phyloP scores from a whole-genome alignment of 2,888 invertebrate species.

The Pheosia tremula region DNA sequence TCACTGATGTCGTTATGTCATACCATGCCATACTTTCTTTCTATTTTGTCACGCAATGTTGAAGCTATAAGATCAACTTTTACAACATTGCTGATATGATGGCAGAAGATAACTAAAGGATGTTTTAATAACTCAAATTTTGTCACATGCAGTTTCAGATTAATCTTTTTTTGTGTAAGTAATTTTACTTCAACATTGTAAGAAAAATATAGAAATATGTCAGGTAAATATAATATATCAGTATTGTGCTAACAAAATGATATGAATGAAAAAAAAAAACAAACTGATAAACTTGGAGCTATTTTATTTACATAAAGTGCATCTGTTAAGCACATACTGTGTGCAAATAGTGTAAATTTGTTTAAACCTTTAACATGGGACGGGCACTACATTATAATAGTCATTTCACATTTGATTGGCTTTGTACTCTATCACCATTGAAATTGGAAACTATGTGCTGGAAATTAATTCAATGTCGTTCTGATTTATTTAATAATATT shows the following conservation, averaged over 20 bases:
- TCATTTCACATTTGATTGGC: conserved; percentile 42
- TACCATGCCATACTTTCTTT: too few relatives aligned
- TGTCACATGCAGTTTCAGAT: too few relatives aligned
- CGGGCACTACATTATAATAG: conserved; percentile 51
- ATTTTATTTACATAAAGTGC: conserved; percentile 46
- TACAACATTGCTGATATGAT: neutral
- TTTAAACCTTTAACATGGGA: conserved; percentile 56
- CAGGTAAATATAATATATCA: too few relatives aligned
- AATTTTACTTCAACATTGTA: neutral
- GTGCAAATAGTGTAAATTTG: conserved; percentile 37
- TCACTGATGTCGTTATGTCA: too few relatives aligned
- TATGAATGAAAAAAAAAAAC: conserved; percentile 32
- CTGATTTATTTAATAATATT: conserved; percentile 39
- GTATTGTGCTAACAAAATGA: neutral
- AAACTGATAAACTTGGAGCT: conserved; percentile 34
- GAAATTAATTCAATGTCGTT: conserved; percentile 32
- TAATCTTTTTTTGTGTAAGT: too few relatives aligned
- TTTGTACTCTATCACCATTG: conserved; percentile 65
- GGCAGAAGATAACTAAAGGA: neutral
- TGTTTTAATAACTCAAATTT: neutral
- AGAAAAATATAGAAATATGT: neutral
- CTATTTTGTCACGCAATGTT: neutral
- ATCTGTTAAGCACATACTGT: conserved; percentile 37
- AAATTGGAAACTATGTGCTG: conserved; percentile 43
- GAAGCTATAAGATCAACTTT: neutral